These are phyloP conservation scores for Schrankia costaestrigalis DNA, from an alignment of 2,888 invertebrate genomes.

Conservation along the genomic window DNA sequence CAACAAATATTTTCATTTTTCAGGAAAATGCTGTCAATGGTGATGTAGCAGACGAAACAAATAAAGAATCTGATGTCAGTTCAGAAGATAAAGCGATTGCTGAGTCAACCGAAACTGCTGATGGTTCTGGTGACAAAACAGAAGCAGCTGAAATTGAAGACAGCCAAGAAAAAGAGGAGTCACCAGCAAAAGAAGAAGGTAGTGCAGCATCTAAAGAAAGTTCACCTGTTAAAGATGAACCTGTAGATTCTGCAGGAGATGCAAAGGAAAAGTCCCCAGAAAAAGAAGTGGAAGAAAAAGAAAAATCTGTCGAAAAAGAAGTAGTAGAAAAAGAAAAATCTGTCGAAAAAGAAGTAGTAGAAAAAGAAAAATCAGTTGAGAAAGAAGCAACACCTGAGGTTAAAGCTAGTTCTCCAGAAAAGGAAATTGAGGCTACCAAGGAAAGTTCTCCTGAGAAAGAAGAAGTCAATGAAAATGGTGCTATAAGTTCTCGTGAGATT, in stretches of 20 bases:
- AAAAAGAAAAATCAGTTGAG: constrained; percentile 51
- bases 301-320: constrained; percentile 24
- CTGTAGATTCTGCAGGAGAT: constrained; percentile 21
- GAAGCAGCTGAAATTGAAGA: constrained; percentile 26
- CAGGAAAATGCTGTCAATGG: constrained; percentile 62
- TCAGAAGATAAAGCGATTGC: constrained; percentile 50
- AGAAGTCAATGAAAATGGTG: constrained; percentile 66
- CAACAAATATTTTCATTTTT: constrained; percentile 14
- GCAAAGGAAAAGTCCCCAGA: constrained; percentile 43
- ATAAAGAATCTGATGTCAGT: constrained; percentile 38
- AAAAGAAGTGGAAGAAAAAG: constrained; percentile 36
- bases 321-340: constrained; percentile 30
- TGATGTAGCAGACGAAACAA: constrained; percentile 46
- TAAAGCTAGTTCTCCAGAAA: constrained; percentile 43
- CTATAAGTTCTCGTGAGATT: constrained; percentile 65
- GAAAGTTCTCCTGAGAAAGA: constrained; percentile 56
- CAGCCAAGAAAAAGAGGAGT: constrained; percentile 35
- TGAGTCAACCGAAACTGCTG: constrained; percentile 22
- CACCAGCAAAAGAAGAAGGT: too few relatives aligned
- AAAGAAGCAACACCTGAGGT: constrained; percentile 34
- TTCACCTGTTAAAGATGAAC: constrained; percentile 37
- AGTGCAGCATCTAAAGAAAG: constrained; percentile 41
- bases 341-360: constrained; percentile 41
- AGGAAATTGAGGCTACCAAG: constrained; percentile 46
- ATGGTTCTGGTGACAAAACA: constrained; percentile 28